These are phyloP conservation scores for Troides aeacus DNA, from an alignment of 2,888 invertebrate genomes.

Conservation along the genomic window DNA sequence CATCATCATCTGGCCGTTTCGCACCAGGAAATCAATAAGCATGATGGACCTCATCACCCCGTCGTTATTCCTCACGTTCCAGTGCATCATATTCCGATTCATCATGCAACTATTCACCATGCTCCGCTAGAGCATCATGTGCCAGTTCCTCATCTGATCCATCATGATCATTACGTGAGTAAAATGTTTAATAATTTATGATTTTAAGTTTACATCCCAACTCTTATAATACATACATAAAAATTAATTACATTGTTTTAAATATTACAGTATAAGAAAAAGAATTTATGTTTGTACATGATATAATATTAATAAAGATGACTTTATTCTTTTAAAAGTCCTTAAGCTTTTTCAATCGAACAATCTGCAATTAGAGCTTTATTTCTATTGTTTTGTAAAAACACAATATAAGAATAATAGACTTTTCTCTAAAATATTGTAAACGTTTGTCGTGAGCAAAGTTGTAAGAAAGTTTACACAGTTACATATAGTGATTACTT, in stretches of 20 bases:
- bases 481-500: not conserved
- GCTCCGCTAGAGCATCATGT: slow-evolving; percentile 45
- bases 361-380: too few species aligned
- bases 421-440: not conserved
- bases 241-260: too few species aligned
- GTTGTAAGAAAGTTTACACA: not conserved
- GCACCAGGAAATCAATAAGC: slow-evolving; percentile 67
- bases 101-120: slow-evolving; percentile 51
- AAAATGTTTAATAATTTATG: not conserved
- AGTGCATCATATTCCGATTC: slow-evolving; percentile 39
- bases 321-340: too few species aligned
- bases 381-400: too few species aligned
- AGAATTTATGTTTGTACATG: too few species aligned
- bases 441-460: not conserved
- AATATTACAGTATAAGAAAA: too few species aligned
- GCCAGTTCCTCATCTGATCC: slow-evolving; percentile 48
- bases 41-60: slow-evolving; percentile 58
- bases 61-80: slow-evolving; percentile 44
- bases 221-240: too few species aligned
- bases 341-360: too few species aligned
- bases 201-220: not conserved
- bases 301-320: too few species aligned
- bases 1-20: slow-evolving; percentile 65
- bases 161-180: slow-evolving; percentile 72
- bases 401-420: too few species aligned